A percentile compares a stretch with the other conserved stretches of the same genome.
Evolutionary conservation across 1,140 invertebrate species (phyloP).

Genomic region (Solenopsis invicta): DNA sequence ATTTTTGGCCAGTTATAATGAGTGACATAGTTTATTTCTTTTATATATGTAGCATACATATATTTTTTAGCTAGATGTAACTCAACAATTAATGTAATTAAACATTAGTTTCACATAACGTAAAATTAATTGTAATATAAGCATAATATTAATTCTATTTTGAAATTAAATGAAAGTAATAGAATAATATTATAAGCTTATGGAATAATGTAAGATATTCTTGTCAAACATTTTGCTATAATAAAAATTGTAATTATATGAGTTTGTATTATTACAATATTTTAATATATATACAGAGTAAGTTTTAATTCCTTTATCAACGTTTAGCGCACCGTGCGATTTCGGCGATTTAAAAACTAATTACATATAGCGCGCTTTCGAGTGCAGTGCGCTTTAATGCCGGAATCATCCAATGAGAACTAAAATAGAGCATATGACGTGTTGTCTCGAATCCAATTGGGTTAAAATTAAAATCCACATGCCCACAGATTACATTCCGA

Average conservation of each 20-base stretch:
- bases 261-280: background rate
- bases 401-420: no score
- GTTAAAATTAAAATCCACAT: no score
- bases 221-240: background rate
- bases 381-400: no score
- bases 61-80: background rate
- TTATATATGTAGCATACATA: background rate
- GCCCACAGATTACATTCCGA: no score
- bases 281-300: background rate
- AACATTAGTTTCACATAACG: background rate
- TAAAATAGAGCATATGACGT: no score
- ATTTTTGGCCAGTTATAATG: background rate
- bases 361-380: no score
- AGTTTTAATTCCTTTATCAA: no score
- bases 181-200: background rate
- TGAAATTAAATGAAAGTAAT: background rate
- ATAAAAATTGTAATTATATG: background rate
- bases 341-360: no score
- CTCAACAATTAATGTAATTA: background rate
- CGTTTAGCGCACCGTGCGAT: no score
- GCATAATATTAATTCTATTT: background rate
- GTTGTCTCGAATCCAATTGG: no score
- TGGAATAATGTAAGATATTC: background rate
- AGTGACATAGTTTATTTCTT: background rate
- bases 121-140: background rate